phyloP scores from a whole-genome alignment of 1,140 invertebrate species.

The Steinernema feltiae region DNA sequence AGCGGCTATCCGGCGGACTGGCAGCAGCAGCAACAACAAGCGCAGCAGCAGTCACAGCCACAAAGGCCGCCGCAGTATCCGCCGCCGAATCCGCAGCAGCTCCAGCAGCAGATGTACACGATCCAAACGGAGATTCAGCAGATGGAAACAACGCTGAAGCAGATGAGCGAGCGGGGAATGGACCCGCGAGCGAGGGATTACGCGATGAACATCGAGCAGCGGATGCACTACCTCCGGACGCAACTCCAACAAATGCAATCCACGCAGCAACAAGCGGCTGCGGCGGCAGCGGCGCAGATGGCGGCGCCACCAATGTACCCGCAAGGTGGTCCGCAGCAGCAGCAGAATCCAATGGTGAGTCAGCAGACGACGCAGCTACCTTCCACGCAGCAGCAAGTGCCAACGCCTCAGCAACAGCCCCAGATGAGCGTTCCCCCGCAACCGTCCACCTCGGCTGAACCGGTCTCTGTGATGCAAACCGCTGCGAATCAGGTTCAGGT shows the following conservation, averaged over 20 bases:
- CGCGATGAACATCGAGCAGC: neutral
- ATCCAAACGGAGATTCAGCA: neutral
- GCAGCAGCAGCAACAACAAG: slow-evolving; percentile 31
- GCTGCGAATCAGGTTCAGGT: slow-evolving; percentile 41
- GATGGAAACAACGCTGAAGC: neutral
- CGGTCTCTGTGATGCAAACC: slow-evolving; percentile 41
- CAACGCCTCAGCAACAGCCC: neutral
- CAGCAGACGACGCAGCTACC: slow-evolving; percentile 20
- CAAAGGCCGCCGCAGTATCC: neutral
- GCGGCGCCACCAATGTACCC: slow-evolving; percentile 16
- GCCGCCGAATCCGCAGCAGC: neutral
- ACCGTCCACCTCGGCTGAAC: neutral
- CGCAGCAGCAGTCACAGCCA: slow-evolving; percentile 20
- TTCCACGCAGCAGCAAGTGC: neutral
- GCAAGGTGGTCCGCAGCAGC: neutral
- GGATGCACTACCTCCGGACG: neutral
- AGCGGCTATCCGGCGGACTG: slow-evolving; percentile 11
- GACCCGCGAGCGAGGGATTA: neutral
- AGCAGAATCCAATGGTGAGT: neutral
- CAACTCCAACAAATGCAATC: neutral
- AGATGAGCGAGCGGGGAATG: neutral
- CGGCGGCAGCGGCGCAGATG: neutral
- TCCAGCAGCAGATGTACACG: neutral
- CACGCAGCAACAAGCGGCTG: neutral
- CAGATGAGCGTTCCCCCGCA: slow-evolving; percentile 4